Evolutionary conservation across 1,140 invertebrate genomes (phyloP), one percentile per base, ranked within the genome.

Genomic region (Dinoponera quadriceps): DNA sequence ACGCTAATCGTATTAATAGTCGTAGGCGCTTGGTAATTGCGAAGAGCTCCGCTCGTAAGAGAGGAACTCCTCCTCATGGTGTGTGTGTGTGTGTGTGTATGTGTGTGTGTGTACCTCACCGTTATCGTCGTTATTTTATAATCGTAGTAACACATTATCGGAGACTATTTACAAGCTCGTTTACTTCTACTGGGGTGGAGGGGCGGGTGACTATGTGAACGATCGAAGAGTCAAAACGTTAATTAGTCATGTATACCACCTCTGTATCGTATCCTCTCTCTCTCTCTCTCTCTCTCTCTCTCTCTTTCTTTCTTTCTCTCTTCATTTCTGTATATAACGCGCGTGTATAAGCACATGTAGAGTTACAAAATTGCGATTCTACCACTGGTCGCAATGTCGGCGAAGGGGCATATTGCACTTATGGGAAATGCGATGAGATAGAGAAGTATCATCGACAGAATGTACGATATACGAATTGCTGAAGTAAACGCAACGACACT

Each of bases 21-120:
- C 83, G 82, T 90, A 90, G 88, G 88, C 89, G 88, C 85, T 90
- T 90, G 77, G 72, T 88, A 88, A 77, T 66, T 68, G 73, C 81
- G 73, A 85, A 77, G 62, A 77, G 62, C 25, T 68, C 54, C 54
- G 25, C 66, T 68, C 38, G 22, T 11, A 25, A n/a, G 20, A 9
- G 22, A 71, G 54, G 57, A 83, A 62, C 29, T 48, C 38, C 74
- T 18, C 29, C 66, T 63, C 83, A 84, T 84, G 57, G 72, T 72
- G 38, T 18, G n/a, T n/a, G n/a, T n/a, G n/a, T n/a, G n/a, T n/a
- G n/a, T n/a, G n/a, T n/a, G 38, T 44, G 38, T 44, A 44, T n/a
- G n/a, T n/a, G n/a, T n/a, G n/a, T n/a, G n/a, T n/a, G 38, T 44
- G 38, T 44, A 44, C 9, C 73, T 84, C 78, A 83, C 82, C 83